Conservation (phyloP, 2,888 invertebrate genomes). For the Gymnosoma rotundatum region DNA sequence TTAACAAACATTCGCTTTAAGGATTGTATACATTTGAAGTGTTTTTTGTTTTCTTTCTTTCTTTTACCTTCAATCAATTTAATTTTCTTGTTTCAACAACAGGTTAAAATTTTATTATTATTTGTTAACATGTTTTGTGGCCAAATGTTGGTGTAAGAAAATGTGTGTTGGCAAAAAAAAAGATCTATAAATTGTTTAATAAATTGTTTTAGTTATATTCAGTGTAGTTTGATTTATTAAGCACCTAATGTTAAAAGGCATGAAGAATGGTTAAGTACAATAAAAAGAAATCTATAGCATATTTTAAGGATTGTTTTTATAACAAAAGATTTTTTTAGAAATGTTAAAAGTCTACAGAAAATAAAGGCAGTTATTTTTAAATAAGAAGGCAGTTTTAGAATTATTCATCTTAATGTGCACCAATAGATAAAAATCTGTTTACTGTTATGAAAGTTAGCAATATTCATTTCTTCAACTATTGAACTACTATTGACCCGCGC, state of each 20-base stretch:
- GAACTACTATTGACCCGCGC: no score
- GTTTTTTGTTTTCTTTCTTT: not conserved
- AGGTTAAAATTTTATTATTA: constrained; percentile 45
- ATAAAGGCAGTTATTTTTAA: not conserved
- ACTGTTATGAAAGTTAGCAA: no score
- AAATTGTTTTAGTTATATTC: not conserved
- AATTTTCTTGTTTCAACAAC: constrained; percentile 48
- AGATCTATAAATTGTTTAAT: constrained; percentile 23
- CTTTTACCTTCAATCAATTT: constrained; percentile 57
- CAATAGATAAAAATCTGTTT: no score
- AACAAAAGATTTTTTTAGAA: not conserved
- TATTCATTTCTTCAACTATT: no score
- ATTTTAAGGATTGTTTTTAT: constrained; percentile 3
- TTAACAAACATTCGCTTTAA: not conserved
- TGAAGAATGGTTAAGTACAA: constrained; percentile 8
- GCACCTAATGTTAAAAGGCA: constrained; percentile 6
- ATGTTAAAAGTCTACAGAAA: not conserved
- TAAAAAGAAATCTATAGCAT: constrained; percentile 11
- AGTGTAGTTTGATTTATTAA: not conserved
- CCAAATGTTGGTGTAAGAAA: no score
- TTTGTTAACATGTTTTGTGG: not conserved
- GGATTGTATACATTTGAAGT: not conserved
- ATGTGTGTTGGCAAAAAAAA: not conserved
- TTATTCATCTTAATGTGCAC: no score
- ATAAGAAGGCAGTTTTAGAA: no score